A percentile compares a stretch with the other conserved stretches of the same genome.
phyloP scores from a whole-genome alignment of 2,888 invertebrate species.

The Caenorhabditis sp. region DNA sequence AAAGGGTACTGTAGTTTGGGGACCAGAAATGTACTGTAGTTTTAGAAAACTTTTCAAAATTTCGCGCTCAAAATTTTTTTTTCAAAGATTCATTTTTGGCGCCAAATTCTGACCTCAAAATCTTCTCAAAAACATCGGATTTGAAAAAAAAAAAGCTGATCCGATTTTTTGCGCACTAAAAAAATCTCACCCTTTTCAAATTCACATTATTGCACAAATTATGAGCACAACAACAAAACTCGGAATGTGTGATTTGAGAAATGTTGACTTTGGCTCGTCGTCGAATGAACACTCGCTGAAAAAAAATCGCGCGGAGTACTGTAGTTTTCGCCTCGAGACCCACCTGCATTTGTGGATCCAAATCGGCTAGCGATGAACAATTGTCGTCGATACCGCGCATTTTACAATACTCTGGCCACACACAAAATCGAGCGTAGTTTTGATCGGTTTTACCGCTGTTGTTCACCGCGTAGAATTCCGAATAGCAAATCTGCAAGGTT shows the following conservation, averaged over 20 bases:
- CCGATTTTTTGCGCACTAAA: background rate
- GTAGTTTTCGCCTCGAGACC: no score
- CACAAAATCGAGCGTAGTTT: conserved; percentile 58
- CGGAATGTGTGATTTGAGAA: conserved; percentile 29
- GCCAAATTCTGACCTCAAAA: no score
- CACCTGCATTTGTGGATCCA: conserved; percentile 53
- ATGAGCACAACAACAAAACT: conserved; percentile 55
- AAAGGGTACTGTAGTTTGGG: no score
- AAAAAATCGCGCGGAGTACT: background rate
- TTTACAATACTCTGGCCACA: conserved; percentile 48
- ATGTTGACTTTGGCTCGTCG: conserved; percentile 36
- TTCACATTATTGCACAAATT: conserved; percentile 49
- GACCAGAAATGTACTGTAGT: no score
- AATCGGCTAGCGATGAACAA: conserved; percentile 42
- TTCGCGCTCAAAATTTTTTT: no score
- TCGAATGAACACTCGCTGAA: conserved; percentile 38
- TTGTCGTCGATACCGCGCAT: conserved; percentile 49
- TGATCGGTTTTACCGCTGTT: conserved; percentile 43
- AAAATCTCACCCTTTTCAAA: conserved; percentile 20
- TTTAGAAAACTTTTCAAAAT: no score
- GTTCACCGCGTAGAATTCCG: conserved; percentile 55
- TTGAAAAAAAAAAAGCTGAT: no score
- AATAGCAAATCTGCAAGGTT: conserved; percentile 58
- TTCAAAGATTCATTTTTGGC: no score
- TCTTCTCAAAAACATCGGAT: no score